Percentiles rank a stretch among this genome's conserved stretches.
Evolutionary conservation across 2,888 invertebrate genomes (phyloP).

Genomic region (Lymantria monacha): DNA sequence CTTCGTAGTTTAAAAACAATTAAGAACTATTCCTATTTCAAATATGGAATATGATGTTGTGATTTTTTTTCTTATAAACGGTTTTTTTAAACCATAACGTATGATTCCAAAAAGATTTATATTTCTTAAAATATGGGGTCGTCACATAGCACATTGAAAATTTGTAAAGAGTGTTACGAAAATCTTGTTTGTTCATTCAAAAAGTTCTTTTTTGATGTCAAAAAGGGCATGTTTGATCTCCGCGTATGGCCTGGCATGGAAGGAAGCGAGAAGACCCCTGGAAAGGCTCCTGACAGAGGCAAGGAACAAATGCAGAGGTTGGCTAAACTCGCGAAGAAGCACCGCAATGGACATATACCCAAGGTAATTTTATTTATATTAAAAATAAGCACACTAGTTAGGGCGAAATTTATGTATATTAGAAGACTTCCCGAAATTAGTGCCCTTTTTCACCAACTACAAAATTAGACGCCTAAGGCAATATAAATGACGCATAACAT

Average conservation of each 20-base stretch:
- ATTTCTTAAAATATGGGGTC: constrained; percentile 47
- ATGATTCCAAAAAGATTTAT: neutral
- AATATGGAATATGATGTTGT: neutral
- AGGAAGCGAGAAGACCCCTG: constrained; percentile 90
- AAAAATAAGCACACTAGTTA: neutral
- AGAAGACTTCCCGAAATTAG: too few relatives aligned
- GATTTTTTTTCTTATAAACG: neutral
- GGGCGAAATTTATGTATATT: too few relatives aligned
- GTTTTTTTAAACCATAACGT: neutral
- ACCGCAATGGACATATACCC: constrained; percentile 95
- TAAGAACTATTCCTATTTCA: neutral
- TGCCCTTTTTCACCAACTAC: too few relatives aligned
- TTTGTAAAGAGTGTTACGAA: constrained; percentile 43
- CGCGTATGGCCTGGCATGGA: constrained; percentile 96
- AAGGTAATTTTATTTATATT: constrained; percentile 79
- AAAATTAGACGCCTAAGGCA: too few relatives aligned
- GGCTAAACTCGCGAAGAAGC: constrained; percentile 95
- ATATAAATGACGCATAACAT: too few relatives aligned
- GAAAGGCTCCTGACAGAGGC: constrained; percentile 89
- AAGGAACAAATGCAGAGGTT: constrained; percentile 94
- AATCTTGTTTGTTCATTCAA: constrained; percentile 41
- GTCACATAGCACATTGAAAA: constrained; percentile 37
- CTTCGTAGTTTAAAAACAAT: neutral
- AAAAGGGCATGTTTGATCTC: constrained; percentile 92
- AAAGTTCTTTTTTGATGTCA: constrained; percentile 38